Base-by-base conservation (phyloP, 2,888 invertebrate species). In the Eulithis testata region DNA sequence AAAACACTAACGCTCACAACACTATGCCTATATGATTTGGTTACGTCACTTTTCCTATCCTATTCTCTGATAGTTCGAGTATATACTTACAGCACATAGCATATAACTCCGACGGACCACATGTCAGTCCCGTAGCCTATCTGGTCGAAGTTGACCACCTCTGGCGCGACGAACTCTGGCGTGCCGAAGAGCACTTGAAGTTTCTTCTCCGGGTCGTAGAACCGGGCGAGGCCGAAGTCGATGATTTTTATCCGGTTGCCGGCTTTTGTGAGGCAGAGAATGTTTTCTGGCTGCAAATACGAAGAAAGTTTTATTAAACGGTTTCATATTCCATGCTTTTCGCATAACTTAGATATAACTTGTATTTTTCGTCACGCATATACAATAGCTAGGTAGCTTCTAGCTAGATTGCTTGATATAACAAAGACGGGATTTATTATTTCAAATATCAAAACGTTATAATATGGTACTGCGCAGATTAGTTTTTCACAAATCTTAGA, bases 191-290 rank as follows among this genome's bases (percentile, higher is more conserved):
- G 92, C 4, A 99, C 98, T 89, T 98, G 97, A 60, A 99, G 93
- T 81, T 98, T 98, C 94, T 98, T 98, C 81, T 96, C 95, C 0
- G 98, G 98, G 86, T 98, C 97, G 84, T 96, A 98, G 86, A 97
- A 96, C 77, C 99, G 94, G 4, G 99, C 99, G 73, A 99, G 92
- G 8, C 99, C 99, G 86, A 99, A 99, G 91, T 99, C 99, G 76
- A 99, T 99, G 78, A 99, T 97, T 93, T 99, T 99, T 79, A 99
- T 98, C 75, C 99, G 95, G 91, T 99, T 99, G n/a, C 99, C 99
- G 58, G 97, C 95, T 85, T 97, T 97, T 65, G 99, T 98, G 31
- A 99, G 94, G 82, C 99, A 99, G 58, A 99, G 94, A 77, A 99
- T 99, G 89, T 99, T 99, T 91, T 99, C 99, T 9, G 99, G 99